Evolutionary conservation across 2,113 vertebrate species (phyloP), one percentile per base, ranked within the genome.

Genomic region (Austrofundulus limnaeus): DNA sequence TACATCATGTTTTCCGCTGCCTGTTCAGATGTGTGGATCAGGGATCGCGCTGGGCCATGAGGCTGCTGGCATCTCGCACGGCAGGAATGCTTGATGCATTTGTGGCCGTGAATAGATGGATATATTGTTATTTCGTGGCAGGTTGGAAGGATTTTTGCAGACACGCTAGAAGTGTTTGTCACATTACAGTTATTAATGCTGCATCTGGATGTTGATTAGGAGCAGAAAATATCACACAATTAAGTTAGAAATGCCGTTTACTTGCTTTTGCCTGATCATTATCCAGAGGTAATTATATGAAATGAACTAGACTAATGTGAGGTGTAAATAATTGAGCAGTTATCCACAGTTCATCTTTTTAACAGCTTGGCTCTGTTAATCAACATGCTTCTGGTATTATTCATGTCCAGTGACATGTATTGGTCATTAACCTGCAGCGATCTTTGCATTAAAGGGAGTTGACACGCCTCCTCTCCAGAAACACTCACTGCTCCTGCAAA

Each of bases 251-350:
- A 67, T 67, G 38, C 37, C 17, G 23, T 28, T 53, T 72, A 63
- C 49, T 80, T 0, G 41, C 31, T 31, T 70, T 56, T 67, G 34
- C 14, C 10, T 39, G 38, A 69, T 74, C 51, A 47, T 58, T 2
- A 31, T 70, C 37, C 13, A 41, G 57, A 23, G n/a, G 60, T 74
- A 72, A 81, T 80, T 70, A 69, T 59, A 52, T 70, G 37, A 47
- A 41, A 66, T 43, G 43, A 69, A 50, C 19, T 42, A 41, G 52
- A 73, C 21, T 68, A 72, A 70, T 74, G 69, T 64, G 43, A 49
- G 53, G 72, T 66, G 49, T 61, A 75, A 85, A 60, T 72, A 74
- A 76, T 71, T 64, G 50, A 51, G 46, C 55, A 61, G 45, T 65
- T 42, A 39, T 47, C 24, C 17, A 43, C 48, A 42, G 37, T 53